Evolutionary conservation across 1,140 invertebrate species (phyloP), one percentile per base, ranked within the genome.

Genomic region (Orius insidiosus): DNA sequence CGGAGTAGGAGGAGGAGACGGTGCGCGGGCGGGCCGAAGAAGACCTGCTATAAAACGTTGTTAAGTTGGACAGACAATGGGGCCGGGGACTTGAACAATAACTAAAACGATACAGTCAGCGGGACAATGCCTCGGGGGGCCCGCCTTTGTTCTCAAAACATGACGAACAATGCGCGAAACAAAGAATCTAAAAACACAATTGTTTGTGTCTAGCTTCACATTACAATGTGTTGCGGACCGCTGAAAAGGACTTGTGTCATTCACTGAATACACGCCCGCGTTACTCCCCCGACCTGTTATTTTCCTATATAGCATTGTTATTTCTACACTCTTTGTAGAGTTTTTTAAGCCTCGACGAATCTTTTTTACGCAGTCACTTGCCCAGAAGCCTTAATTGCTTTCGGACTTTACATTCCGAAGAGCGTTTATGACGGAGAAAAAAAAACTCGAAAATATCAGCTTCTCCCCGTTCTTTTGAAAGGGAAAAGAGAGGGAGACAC

Each of bases 151-250:
- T 53, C 52, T 53, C 52, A 34, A 50, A 53, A 53, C 52, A 53
- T 51, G 52, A 53, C 52, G 49, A 53, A 53, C 52, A 53, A 53
- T 51, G 44, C 52, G 49, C 49, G 49, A 53, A 53, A 53, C 52
- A 53, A 53, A 53, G 52, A 53, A 53, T 53, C 52, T 50, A 53
- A 53, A 53, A 53, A 53, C 52, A 53, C 52, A 53, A 53, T 53
- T 53, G 52, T 53, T 53, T 53, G 52, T 53, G 52, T 51, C 52
- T 53, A 53, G 52, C 49, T 53, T 51, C 46, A 46, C 49, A 51
- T 53, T 53, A 53, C 52, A 53, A 51, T 53, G 52, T 52, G 51
- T 37, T 14, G 39, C 18, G 37, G 30, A 19, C 35, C 36, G 33
- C 47, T 49, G 47, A 46, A 52, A 52, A 52, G 51, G 51, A 52